These are phyloP conservation scores for Grammomys dolichurus DNA, from an alignment of 2,113 vertebrate species.

Conservation along the genomic window DNA sequence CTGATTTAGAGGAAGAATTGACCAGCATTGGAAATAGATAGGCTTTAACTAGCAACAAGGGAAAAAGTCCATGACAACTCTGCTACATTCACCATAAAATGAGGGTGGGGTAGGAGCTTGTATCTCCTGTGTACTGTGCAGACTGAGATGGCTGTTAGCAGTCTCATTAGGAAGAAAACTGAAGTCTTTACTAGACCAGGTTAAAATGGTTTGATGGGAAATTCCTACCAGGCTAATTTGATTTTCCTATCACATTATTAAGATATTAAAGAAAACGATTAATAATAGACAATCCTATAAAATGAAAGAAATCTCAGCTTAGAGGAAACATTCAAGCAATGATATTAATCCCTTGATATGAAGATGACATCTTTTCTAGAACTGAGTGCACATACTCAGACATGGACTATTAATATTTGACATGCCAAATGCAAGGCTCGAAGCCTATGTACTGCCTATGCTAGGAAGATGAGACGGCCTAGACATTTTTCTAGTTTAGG, in stretches of 20 bases:
- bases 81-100: neutral
- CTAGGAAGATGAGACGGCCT: slow-evolving; percentile 8
- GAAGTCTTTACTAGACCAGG: slow-evolving; percentile 49
- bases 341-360: slow-evolving; percentile 80
- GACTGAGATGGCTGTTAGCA: slow-evolving; percentile 7
- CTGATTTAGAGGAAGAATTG: neutral
- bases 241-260: slow-evolving; percentile 77
- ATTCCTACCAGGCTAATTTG: slow-evolving; percentile 64
- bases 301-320: slow-evolving; percentile 41
- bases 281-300: slow-evolving; percentile 73
- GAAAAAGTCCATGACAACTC: neutral
- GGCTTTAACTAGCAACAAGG: neutral
- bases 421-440: slow-evolving; percentile 62
- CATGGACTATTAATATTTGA: slow-evolving; percentile 76
- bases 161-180: slow-evolving; percentile 39
- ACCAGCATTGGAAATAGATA: neutral
- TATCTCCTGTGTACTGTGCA: neutral
- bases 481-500: slow-evolving; percentile 53
- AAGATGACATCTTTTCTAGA: slow-evolving; percentile 76
- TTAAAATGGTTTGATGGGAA: slow-evolving; percentile 64
- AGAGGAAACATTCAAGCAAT: slow-evolving; percentile 73
- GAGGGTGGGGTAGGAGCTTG: neutral
- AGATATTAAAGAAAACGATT: slow-evolving; percentile 79
- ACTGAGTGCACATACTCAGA: slow-evolving; percentile 72
- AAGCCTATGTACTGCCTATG: slow-evolving; percentile 42